Conservation (phyloP, 2,113 vertebrate species). For the Potamarius usumacintae region DNA sequence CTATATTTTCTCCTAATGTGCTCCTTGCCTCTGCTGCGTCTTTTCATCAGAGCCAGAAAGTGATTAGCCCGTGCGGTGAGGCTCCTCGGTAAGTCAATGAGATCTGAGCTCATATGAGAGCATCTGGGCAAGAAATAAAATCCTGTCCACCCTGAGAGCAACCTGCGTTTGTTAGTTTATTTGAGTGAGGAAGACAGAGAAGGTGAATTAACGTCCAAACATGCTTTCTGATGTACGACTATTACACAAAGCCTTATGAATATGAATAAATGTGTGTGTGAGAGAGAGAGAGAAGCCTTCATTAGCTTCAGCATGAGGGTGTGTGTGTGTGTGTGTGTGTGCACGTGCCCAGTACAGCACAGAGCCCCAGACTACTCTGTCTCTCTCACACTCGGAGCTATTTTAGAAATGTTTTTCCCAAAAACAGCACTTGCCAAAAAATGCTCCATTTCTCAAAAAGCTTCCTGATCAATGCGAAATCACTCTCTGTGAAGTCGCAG, state of each 20-base stretch:
- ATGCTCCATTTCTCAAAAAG: constrained; percentile 17
- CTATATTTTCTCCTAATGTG: background rate
- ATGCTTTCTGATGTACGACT: background rate
- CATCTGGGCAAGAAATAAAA: background rate
- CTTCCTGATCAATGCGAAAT: background rate
- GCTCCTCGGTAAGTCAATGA: background rate
- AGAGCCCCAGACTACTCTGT: background rate
- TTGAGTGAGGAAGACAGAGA: background rate
- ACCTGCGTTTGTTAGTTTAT: background rate
- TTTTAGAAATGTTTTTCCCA: constrained; percentile 19
- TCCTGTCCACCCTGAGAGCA: background rate
- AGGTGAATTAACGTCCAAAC: background rate
- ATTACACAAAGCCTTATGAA: background rate
- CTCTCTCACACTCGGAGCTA: background rate
- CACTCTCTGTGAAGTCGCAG: background rate
- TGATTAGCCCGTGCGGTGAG: background rate
- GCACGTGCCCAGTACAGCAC: background rate
- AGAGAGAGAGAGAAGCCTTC: background rate
- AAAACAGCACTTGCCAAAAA: background rate
- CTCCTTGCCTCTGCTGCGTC: background rate
- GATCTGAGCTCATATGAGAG: background rate
- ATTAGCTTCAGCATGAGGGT: background rate
- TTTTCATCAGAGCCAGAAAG: background rate
- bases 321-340: background rate
- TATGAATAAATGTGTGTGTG: background rate